These are phyloP conservation scores for Axea sp. DNA, from an alignment of 2,888 invertebrate species.

Conservation along the genomic window DNA sequence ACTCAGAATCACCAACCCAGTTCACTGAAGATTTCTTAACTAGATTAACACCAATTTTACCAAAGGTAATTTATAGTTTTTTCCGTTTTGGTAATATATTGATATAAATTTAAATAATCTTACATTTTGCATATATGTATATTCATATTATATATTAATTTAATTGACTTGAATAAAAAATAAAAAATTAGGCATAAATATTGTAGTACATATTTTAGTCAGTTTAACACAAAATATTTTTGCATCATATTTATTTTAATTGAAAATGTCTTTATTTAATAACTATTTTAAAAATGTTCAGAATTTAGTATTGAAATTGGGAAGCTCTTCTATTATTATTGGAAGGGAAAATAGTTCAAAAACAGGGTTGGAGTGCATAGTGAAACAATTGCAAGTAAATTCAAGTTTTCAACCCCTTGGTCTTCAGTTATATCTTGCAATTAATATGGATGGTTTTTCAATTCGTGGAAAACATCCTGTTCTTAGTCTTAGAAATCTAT, in stretches of 20 bases:
- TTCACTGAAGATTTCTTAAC: slow-evolving; percentile 72
- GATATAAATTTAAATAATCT: too few relatives aligned
- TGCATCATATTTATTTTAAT: too few relatives aligned
- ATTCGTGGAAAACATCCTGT: slow-evolving; percentile 76
- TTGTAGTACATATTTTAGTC: too few relatives aligned
- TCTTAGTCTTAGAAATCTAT: slow-evolving; percentile 72
- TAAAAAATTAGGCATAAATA: too few relatives aligned
- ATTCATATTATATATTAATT: too few relatives aligned
- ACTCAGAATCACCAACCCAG: slow-evolving; percentile 64
- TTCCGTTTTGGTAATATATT: too few relatives aligned
- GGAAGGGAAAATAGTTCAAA: slow-evolving; percentile 84
- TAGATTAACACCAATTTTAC: slow-evolving; percentile 88
- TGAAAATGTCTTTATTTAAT: too few relatives aligned
- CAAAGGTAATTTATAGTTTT: slow-evolving; percentile 87
- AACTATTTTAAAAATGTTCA: slow-evolving; percentile 79
- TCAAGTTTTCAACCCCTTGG: slow-evolving; percentile 73
- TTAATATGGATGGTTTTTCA: slow-evolving; percentile 74
- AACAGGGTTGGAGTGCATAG: slow-evolving; percentile 85
- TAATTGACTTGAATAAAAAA: too few relatives aligned
- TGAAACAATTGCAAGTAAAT: slow-evolving; percentile 84
- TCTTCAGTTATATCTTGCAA: slow-evolving; percentile 70
- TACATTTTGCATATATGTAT: too few relatives aligned
- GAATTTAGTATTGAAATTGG: slow-evolving; percentile 87
- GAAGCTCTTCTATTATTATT: slow-evolving; percentile 85
- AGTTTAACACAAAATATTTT: too few relatives aligned